phyloP scores from a whole-genome alignment of 2,797 vertebrate genomes.

The Ctenochaetus hawaiiensis region DNA sequence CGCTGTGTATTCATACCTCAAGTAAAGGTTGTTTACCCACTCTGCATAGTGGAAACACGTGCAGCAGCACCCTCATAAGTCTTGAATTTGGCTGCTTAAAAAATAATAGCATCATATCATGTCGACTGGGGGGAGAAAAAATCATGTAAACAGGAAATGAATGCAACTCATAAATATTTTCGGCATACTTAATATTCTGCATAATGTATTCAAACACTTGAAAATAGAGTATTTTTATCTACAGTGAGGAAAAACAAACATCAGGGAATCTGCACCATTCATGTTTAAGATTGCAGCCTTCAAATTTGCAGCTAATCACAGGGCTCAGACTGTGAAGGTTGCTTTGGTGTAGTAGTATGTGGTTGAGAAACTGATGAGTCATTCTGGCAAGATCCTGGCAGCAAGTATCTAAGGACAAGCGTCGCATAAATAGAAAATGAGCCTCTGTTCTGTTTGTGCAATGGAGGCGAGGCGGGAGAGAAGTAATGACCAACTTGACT shows the following conservation, averaged over 20 bases:
- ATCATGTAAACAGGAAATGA: conserved; percentile 70
- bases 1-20: conserved; percentile 44
- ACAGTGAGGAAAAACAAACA: conserved; percentile 55
- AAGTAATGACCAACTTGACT: conserved; percentile 50
- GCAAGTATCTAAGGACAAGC: conserved; percentile 40
- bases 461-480: conserved; percentile 27
- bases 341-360: conserved; percentile 35
- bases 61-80: conserved; percentile 16
- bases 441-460: conserved; percentile 33
- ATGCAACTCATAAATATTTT: conserved; percentile 54
- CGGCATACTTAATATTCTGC: conserved; percentile 47
- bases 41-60: conserved; percentile 38
- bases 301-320: conserved; percentile 60
- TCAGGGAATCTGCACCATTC: conserved; percentile 51
- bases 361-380: conserved; percentile 65
- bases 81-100: conserved; percentile 49
- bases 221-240: conserved; percentile 56
- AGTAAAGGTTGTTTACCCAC: conserved; percentile 69
- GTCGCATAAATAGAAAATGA: conserved; percentile 62
- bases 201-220: conserved; percentile 54
- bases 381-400: conserved; percentile 43
- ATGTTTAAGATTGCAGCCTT: conserved; percentile 48
- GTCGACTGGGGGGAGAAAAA: conserved; percentile 20
- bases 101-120: conserved; percentile 45
- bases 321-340: conserved; percentile 52